Evolutionary conservation across 1,140 invertebrate genomes (phyloP).

Genomic region (Homalodisca vitripennis): DNA sequence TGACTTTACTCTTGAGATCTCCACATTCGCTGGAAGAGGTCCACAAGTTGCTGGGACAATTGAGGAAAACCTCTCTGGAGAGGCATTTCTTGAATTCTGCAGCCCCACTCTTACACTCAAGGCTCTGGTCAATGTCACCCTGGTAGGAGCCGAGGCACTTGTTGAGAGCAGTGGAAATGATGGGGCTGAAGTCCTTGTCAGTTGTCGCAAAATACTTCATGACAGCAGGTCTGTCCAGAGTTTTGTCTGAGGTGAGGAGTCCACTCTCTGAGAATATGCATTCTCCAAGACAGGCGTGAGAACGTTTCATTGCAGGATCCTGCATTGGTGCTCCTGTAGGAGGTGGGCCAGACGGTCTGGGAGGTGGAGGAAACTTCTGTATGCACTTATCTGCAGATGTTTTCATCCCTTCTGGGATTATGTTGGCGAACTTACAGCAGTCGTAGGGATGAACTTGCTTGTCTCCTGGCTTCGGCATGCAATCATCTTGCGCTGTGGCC

Average conservation of each 20-base stretch:
- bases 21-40: not conserved
- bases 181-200: not conserved
- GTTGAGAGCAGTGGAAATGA: not conserved
- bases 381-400: not conserved
- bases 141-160: not conserved
- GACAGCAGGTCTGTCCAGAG: not conserved
- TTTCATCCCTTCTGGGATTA: not conserved
- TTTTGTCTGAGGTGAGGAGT: not conserved
- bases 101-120: conserved; percentile 19
- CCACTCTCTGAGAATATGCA: not conserved
- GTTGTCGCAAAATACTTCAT: not conserved
- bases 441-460: not conserved
- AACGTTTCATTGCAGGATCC: not conserved
- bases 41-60: not conserved
- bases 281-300: not conserved
- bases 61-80: not conserved
- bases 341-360: not conserved
- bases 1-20: not conserved
- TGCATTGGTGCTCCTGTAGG: not conserved
- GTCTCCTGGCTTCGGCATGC: conserved; percentile 3
- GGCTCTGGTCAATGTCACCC: not conserved
- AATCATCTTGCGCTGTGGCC: not conserved
- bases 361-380: conserved; percentile 2
- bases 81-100: conserved; percentile 3
- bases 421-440: not conserved